These are phyloP conservation scores for Leptarthrus brevirostris DNA, from an alignment of 2,888 invertebrate species.

Conservation along the genomic window DNA sequence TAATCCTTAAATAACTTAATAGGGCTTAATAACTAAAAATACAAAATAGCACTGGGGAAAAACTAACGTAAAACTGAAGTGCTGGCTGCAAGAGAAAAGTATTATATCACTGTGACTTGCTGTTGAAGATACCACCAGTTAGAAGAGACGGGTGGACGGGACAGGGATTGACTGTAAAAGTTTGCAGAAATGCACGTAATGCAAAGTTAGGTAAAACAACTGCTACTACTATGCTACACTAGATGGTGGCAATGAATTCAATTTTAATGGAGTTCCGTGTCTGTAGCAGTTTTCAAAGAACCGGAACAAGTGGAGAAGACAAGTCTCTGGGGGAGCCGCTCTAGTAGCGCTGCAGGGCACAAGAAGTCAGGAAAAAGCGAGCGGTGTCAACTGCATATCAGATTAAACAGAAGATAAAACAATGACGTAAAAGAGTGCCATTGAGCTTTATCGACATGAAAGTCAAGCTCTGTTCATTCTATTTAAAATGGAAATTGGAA, in stretches of 20 bases:
- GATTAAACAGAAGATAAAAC: conserved; percentile 34
- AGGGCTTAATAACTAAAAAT: conserved; percentile 33
- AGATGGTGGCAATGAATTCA: conserved; percentile 39
- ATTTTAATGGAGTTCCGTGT: conserved; percentile 38
- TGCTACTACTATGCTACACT: not conserved
- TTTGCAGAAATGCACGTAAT: conserved; percentile 19
- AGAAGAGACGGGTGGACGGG: not conserved
- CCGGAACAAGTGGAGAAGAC: not conserved
- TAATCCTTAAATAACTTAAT: conserved; percentile 33
- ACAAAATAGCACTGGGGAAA: conserved; percentile 7
- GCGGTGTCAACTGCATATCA: conserved; percentile 40
- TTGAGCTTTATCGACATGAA: conserved; percentile 33
- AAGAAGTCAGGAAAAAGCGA: not conserved
- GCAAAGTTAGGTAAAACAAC: conserved; percentile 32
- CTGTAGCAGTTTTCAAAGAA: conserved; percentile 14
- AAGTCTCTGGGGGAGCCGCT: not conserved
- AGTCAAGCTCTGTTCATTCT: conserved; percentile 13
- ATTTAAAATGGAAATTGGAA: conserved; percentile 42
- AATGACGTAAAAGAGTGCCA: conserved; percentile 29
- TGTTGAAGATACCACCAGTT: not conserved
- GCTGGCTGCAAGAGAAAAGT: not conserved
- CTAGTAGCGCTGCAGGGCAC: not conserved
- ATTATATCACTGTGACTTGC: not conserved
- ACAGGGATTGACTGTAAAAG: not conserved
- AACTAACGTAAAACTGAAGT: conserved; percentile 3